A percentile compares a stretch with the other conserved stretches of the same genome.
phyloP scores from a whole-genome alignment of 1,140 invertebrate species.

The Cyphomyrmex costatus region DNA sequence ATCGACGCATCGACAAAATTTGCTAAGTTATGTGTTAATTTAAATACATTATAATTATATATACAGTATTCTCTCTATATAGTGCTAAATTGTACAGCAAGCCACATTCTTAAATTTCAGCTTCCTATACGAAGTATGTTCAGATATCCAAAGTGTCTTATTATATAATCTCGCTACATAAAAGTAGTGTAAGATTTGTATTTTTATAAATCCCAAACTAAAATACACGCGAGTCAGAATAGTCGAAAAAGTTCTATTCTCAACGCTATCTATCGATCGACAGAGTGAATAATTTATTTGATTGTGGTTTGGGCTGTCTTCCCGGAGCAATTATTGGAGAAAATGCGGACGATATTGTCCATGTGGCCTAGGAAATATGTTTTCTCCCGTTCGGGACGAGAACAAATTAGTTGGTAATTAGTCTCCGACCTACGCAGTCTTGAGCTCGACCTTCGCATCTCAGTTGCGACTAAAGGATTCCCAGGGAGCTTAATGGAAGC shows the following conservation, averaged over 20 bases:
- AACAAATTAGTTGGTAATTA: constrained; percentile 80
- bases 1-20: background rate
- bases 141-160: background rate
- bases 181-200: background rate
- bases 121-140: background rate
- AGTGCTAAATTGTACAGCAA: background rate
- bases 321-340: constrained; percentile 32
- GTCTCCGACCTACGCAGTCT: constrained; percentile 62
- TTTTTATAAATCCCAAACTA: constrained; percentile 6
- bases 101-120: background rate
- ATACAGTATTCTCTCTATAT: background rate
- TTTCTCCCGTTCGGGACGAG: constrained; percentile 49
- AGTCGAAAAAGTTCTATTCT: constrained; percentile 52
- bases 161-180: background rate
- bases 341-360: constrained; percentile 9
- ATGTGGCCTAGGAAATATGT: constrained; percentile 28
- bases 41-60: background rate
- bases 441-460: constrained; percentile 73
- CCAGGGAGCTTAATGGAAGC: background rate
- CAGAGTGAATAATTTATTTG: constrained; percentile 33
- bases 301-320: constrained; percentile 19
- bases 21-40: background rate
- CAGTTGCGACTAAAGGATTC: constrained; percentile 22
- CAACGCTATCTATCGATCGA: constrained; percentile 15
- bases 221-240: constrained; percentile 32